Evolutionary conservation across 2,113 vertebrate species (phyloP).

Genomic region (Pangasianodon gigas): DNA sequence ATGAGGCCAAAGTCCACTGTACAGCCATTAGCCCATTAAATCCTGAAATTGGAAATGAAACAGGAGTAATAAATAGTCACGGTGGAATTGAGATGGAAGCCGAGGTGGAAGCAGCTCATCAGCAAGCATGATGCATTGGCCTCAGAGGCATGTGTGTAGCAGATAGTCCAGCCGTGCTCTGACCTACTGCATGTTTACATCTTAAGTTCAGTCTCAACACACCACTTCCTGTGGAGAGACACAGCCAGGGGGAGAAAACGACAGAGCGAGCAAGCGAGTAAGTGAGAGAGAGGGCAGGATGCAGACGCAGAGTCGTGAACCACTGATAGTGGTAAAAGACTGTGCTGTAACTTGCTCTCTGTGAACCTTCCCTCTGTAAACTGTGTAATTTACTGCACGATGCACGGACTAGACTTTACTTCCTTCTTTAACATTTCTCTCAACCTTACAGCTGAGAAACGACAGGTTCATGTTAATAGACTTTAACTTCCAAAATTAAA

Average conservation of each 20-base stretch:
- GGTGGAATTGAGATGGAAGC: conserved; percentile 10
- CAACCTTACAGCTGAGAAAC: background rate
- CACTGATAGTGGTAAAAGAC: background rate
- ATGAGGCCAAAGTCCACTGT: background rate
- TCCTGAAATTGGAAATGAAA: conserved; percentile 13
- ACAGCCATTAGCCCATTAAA: background rate
- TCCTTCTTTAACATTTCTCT: background rate
- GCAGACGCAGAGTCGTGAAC: conserved; percentile 17
- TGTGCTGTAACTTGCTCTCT: background rate
- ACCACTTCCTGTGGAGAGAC: conserved; percentile 31
- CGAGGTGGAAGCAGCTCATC: conserved; percentile 35
- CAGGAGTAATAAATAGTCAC: background rate
- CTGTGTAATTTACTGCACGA: background rate
- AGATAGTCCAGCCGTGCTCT: conserved; percentile 30
- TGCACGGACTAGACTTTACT: background rate
- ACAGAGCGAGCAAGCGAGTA: background rate
- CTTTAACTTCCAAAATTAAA: background rate
- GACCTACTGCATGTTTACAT: conserved; percentile 22
- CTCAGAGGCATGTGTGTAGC: conserved; percentile 5
- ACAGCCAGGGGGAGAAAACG: background rate
- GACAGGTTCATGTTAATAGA: background rate
- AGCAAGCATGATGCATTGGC: background rate
- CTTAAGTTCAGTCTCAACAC: conserved; percentile 21
- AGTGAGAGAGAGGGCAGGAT: background rate
- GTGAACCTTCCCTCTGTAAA: background rate